Conservation (phyloP, 2,113 vertebrate genomes). For the Amblyornis subalaris region DNA sequence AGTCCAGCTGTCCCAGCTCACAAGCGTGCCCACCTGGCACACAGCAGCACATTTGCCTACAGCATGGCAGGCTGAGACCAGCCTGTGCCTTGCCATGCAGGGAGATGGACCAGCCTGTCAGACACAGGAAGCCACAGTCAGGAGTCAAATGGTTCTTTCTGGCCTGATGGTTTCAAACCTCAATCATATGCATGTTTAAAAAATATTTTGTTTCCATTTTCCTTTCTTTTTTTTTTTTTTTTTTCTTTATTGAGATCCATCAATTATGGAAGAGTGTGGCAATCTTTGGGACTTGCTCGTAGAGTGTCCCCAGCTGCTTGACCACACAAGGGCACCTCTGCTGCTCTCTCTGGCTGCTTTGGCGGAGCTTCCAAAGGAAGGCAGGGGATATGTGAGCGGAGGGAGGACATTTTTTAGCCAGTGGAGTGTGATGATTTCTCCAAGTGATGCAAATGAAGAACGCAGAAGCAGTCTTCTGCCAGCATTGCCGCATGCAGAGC, state of each 20-base stretch:
- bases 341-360: not conserved
- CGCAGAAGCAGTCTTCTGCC: not conserved
- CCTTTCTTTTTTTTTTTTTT: not conserved
- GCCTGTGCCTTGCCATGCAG: not conserved
- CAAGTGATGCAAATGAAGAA: not conserved
- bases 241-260: not conserved
- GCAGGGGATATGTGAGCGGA: not conserved
- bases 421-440: not conserved
- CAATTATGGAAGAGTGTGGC: not conserved
- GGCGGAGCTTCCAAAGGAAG: not conserved
- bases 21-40: not conserved
- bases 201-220: not conserved
- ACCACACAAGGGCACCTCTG: not conserved
- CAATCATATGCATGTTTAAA: not conserved
- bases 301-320: not conserved
- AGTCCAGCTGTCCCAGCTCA: not conserved
- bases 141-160: not conserved
- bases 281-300: rapidly evolving
- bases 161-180: not conserved
- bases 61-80: not conserved
- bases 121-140: not conserved
- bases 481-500: not conserved
- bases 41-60: not conserved
- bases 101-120: not conserved
- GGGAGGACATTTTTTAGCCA: not conserved